Evolutionary conservation across 2,797 vertebrate species (phyloP).

Genomic region (Smutsia gigantea): DNA sequence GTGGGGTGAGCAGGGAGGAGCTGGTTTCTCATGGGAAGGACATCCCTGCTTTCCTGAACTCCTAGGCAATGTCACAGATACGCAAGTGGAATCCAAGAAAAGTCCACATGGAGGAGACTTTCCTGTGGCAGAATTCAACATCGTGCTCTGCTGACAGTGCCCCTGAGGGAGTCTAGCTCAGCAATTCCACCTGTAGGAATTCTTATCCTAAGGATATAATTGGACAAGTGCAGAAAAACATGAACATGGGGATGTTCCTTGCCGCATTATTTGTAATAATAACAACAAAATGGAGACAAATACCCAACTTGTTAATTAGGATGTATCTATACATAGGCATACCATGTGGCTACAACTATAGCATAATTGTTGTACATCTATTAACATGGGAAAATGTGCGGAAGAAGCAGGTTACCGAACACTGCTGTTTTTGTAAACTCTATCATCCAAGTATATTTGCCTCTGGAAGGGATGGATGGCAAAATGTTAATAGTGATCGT

Average conservation of each 20-base stretch:
- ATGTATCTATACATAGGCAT: neutral
- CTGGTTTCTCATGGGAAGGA: neutral
- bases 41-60: neutral
- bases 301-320: neutral
- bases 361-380: neutral
- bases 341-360: neutral
- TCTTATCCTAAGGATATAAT: constrained; percentile 12
- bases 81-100: neutral
- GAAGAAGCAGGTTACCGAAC: neutral
- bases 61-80: neutral
- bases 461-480: neutral
- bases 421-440: neutral
- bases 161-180: neutral
- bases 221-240: neutral
- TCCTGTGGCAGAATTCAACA: neutral
- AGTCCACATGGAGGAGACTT: neutral
- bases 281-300: neutral
- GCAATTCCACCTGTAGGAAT: neutral
- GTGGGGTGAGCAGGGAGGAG: neutral
- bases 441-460: neutral
- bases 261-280: neutral
- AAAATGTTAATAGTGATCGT: neutral
- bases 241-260: neutral
- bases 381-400: neutral
- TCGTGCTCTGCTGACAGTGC: neutral